Conservation (phyloP, 2,888 invertebrate species). For the Perdita meconis region DNA sequence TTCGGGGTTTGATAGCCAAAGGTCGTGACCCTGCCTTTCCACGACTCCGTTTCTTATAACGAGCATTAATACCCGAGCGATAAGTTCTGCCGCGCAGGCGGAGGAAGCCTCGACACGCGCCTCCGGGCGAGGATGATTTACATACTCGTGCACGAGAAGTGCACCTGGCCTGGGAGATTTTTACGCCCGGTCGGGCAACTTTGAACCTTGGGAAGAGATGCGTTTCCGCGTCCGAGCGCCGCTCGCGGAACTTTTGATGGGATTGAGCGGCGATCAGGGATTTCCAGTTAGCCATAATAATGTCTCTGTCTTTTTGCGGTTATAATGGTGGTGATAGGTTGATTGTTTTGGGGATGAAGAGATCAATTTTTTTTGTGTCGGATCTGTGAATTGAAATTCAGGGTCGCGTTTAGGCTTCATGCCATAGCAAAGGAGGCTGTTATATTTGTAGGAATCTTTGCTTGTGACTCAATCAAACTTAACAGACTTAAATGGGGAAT, state of each 20-base stretch:
- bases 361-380: too few relatives aligned
- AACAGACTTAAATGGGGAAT: too few relatives aligned
- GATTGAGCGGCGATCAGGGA: not conserved
- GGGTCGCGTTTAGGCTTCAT: not conserved
- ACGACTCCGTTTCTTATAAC: conserved; percentile 41
- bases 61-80: conserved; percentile 56
- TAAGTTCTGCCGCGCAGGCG: conserved; percentile 52
- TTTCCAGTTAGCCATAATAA: not conserved
- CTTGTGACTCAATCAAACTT: too few relatives aligned
- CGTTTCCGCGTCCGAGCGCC: not conserved
- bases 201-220: not conserved
- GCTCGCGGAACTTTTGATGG: not conserved
- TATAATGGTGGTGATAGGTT: not conserved
- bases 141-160: conserved; percentile 55
- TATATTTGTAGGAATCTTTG: too few relatives aligned
- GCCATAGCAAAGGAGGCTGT: too few relatives aligned
- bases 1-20: conserved; percentile 55
- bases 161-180: conserved; percentile 64
- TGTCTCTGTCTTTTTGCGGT: not conserved
- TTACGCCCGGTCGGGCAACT: conserved; percentile 31
- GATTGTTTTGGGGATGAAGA: not conserved
- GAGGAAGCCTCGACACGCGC: conserved; percentile 59
- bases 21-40: conserved; percentile 50
- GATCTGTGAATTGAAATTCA: too few relatives aligned
- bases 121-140: conserved; percentile 60